Evolutionary conservation across 2,888 invertebrate species (phyloP).

Genomic region (Mantis religiosa): DNA sequence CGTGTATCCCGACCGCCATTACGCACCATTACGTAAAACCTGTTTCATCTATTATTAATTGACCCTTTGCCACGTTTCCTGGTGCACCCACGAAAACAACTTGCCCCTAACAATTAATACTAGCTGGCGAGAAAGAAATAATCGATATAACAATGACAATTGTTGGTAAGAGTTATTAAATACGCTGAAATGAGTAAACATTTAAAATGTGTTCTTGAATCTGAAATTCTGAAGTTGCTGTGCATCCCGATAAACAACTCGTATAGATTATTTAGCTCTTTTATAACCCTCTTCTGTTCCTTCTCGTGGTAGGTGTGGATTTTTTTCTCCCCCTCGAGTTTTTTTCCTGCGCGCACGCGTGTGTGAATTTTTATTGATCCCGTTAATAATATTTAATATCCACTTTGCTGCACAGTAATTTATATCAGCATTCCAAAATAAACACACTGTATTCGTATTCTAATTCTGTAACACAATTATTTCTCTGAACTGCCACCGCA

Average conservation of each 20-base stretch:
- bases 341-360: not conserved
- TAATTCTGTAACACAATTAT: too few species aligned
- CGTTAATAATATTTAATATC: not conserved
- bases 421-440: not conserved
- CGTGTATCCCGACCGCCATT: conserved; percentile 19
- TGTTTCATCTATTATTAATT: not conserved
- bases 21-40: conserved; percentile 23
- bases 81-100: not conserved
- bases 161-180: not conserved
- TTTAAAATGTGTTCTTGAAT: not conserved
- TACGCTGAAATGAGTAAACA: not conserved
- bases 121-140: not conserved
- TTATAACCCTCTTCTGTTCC: not conserved
- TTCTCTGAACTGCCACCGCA: not conserved
- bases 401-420: not conserved
- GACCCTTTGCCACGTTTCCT: not conserved
- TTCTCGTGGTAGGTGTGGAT: not conserved
- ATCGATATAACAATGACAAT: not conserved
- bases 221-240: not conserved
- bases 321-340: not conserved
- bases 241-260: not conserved
- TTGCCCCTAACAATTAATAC: not conserved
- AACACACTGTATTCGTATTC: too few species aligned
- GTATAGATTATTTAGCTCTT: not conserved
- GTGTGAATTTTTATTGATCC: not conserved